Base-by-base conservation (phyloP, 2,888 invertebrate genomes). In the Eristalinus aeneus region DNA sequence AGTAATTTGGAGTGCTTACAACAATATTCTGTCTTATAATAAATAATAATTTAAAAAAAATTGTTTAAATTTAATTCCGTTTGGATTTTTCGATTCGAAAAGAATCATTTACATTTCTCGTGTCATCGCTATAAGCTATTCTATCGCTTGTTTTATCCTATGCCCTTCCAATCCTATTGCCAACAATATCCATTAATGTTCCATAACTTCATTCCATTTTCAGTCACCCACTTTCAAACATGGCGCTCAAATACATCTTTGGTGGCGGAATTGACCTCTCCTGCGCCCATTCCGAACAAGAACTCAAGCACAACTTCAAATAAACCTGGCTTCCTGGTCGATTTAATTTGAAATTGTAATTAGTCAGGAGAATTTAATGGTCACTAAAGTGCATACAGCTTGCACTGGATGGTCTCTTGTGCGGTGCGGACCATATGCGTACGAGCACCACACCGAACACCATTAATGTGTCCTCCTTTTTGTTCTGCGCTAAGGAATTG, bases 391-490 rank as follows among this genome's bases (percentile, higher is more conserved):
- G 9, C 23, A 39, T 20, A 63, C n/a, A 54, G 58, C 22, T 22
- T 31, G n/a, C 3, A 61, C 58, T 31, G 36, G 27, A 27, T 5
- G 27, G 27, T 27, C 27, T 27, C 27, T 27, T 2, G 27, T 27
- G 27, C 27, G 27, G 22, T 39, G n/a, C 39, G 46, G 16, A 34
- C n/a, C 75, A 76, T 76, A 68, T 61, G 76, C 11, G 20, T 20
- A 16, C 46, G 16, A 46, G 16, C 16, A 46, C 75, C 71, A 71
- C 60, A 71, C 60, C 60, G 60, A 31, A 4, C 56, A 54, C 22
- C 32, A 68, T 54, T 31, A 56, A 23, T 36, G 34, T 56, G 56
- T 68, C 23, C 53, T 36, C 20, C 8, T 5, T 34, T 36, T 54
- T 39, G 31, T 22, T 69, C 6, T 46, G 46, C 46, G 46, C 8